Conservation (phyloP, 2,888 invertebrate genomes). For the Acholoe squamosa region DNA sequence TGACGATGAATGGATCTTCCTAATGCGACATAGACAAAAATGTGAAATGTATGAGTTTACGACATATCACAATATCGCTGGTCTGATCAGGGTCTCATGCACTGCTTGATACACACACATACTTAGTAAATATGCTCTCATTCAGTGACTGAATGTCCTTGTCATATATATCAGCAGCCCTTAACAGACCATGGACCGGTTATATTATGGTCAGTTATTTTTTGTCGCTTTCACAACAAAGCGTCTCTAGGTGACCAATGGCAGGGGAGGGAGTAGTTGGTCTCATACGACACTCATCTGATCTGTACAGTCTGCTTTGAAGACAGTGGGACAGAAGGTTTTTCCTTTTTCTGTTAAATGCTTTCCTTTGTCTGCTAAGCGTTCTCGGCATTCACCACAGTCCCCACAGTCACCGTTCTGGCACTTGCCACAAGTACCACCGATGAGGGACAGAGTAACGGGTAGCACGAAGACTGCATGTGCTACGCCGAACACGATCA, state of each 20-base stretch:
- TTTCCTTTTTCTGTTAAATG: constrained; percentile 61
- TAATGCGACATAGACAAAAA: too few species aligned
- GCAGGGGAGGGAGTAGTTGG: background rate
- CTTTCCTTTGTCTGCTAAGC: constrained; percentile 16
- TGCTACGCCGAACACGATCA: constrained; percentile 63
- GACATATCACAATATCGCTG: background rate
- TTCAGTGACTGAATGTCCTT: background rate
- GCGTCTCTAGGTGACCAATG: constrained; percentile 2
- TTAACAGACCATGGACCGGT: background rate
- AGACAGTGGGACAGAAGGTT: constrained; percentile 38
- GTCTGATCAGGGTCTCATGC: background rate
- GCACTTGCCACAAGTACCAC: constrained; percentile 29
- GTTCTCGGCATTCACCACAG: constrained; percentile 18
- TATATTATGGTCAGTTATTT: background rate
- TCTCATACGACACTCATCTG: constrained; percentile 55
- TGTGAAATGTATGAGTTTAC: background rate
- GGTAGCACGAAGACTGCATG: constrained; percentile 65
- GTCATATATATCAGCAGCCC: background rate
- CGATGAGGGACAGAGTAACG: constrained; percentile 61
- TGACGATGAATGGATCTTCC: background rate
- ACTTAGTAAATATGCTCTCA: background rate
- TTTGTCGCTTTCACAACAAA: background rate
- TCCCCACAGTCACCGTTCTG: background rate
- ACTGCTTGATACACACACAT: background rate
- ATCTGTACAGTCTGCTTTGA: constrained; percentile 46